phyloP scores from a whole-genome alignment of 1,140 invertebrate species.

The Tetramorium simillimum region DNA sequence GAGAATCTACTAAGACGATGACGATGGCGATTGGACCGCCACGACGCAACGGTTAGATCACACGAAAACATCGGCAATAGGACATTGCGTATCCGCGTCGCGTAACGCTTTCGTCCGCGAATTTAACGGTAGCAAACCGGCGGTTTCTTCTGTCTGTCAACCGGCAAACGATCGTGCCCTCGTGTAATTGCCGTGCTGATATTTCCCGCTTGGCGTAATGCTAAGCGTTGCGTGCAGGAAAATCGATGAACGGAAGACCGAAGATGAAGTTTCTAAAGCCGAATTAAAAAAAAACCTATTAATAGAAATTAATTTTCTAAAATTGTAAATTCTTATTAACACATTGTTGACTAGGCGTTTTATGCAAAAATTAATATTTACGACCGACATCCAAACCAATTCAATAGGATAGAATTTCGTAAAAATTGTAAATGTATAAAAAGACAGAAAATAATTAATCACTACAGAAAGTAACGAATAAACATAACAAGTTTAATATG shows the following conservation, averaged over 20 bases:
- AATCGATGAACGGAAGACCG: background rate
- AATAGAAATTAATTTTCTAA: background rate
- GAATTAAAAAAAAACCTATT: background rate
- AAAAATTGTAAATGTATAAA: background rate
- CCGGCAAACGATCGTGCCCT: conserved; percentile 33
- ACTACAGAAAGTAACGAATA: background rate
- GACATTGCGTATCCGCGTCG: conserved; percentile 42
- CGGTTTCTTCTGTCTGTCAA: conserved; percentile 48
- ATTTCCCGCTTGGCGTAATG: conserved; percentile 33
- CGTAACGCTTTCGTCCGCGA: conserved; percentile 40
- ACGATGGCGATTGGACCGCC: background rate
- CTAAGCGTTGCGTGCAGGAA: conserved; percentile 3
- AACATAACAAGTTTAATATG: background rate
- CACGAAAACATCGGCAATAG: background rate
- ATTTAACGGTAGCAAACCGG: conserved; percentile 23
- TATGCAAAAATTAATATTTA: no score
- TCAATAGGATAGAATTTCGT: background rate
- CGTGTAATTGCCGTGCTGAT: conserved; percentile 32
- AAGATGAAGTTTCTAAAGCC: background rate
- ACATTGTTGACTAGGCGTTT: background rate
- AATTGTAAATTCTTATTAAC: background rate
- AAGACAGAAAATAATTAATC: background rate
- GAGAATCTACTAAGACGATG: background rate
- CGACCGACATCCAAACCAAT: background rate
- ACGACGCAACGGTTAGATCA: background rate